A percentile compares a stretch with the other conserved stretches of the same genome.
Evolutionary conservation across 2,888 invertebrate species (phyloP).

Genomic region (Volucella inanis): DNA sequence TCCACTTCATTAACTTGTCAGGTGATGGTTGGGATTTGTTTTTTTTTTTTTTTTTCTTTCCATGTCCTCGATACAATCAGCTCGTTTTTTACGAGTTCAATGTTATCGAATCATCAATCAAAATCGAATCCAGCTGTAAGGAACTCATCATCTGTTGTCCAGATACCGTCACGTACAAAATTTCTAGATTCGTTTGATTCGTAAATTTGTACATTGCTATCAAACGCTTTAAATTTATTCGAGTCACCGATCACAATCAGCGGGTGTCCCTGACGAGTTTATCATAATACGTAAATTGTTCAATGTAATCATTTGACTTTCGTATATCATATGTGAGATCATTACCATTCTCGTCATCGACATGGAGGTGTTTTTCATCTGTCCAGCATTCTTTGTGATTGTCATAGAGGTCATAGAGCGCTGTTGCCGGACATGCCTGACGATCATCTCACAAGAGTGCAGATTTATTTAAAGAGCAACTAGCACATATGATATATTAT

Average conservation of each 20-base stretch:
- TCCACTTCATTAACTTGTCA: slow-evolving; percentile 5
- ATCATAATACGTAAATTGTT: slow-evolving; percentile 67
- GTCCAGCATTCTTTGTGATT: slow-evolving; percentile 68
- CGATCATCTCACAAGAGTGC: slow-evolving; percentile 79
- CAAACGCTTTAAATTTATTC: slow-evolving; percentile 66
- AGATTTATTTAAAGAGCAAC: slow-evolving; percentile 78
- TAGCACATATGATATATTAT: slow-evolving; percentile 77
- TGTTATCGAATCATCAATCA: slow-evolving; percentile 43
- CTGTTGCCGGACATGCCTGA: slow-evolving; percentile 77
- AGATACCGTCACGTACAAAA: slow-evolving; percentile 66
- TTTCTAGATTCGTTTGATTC: slow-evolving; percentile 63
- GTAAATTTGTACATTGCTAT: slow-evolving; percentile 70
- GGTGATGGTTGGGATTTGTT: no score
- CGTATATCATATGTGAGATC: slow-evolving; percentile 71
- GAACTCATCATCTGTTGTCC: slow-evolving; percentile 66
- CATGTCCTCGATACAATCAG: slow-evolving; percentile 52
- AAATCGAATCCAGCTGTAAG: slow-evolving; percentile 70
- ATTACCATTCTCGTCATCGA: slow-evolving; percentile 67
- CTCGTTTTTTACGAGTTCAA: slow-evolving; percentile 65
- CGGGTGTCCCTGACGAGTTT: slow-evolving; percentile 67
- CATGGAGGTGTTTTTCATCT: slow-evolving; percentile 62
- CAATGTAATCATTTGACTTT: slow-evolving; percentile 70
- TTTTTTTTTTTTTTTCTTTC: slow-evolving; percentile 57
- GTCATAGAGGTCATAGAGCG: slow-evolving; percentile 68
- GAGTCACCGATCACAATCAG: slow-evolving; percentile 69